Evolutionary conservation across 2,888 invertebrate species (phyloP).

Genomic region (Augiades crinisus): DNA sequence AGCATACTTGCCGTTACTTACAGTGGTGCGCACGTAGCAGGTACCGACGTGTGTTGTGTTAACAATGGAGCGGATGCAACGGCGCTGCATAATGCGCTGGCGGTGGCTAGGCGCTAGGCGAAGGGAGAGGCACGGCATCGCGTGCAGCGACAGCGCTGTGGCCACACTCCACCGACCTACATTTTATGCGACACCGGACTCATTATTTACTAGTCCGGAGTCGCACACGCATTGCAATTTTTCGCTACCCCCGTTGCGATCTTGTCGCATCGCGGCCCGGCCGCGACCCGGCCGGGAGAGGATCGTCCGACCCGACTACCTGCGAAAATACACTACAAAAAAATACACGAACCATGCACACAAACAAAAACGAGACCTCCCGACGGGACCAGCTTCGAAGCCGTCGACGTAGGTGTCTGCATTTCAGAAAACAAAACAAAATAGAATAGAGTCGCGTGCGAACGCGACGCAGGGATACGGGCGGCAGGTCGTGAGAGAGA

Average conservation of each 20-base stretch:
- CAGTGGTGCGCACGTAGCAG: conserved; percentile 15
- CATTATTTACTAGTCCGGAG: conserved; percentile 63
- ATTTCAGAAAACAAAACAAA: conserved; percentile 80
- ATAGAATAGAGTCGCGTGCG: conserved; percentile 75
- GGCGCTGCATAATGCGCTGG: conserved; percentile 43
- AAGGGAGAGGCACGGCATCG: conserved; percentile 60
- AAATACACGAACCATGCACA: conserved; percentile 61
- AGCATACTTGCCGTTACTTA: conserved; percentile 21
- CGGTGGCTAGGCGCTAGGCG: conserved; percentile 35
- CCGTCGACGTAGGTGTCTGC: conserved; percentile 74
- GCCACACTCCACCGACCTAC: conserved; percentile 76
- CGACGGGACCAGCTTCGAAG: conserved; percentile 62
- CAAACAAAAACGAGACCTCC: conserved; percentile 70
- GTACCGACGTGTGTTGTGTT: conserved; percentile 30
- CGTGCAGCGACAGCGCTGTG: conserved; percentile 57
- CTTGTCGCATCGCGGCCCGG: conserved; percentile 31
- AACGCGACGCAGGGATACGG: conserved; percentile 71
- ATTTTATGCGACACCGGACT: conserved; percentile 72
- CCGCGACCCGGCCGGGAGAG: conserved; percentile 39
- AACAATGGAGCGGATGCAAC: conserved; percentile 51
- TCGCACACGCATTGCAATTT: conserved; percentile 56
- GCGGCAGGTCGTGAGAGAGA: conserved; percentile 77
- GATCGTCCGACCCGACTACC: conserved; percentile 57
- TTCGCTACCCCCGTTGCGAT: conserved; percentile 42
- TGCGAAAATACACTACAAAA: conserved; percentile 73